A percentile compares a stretch with the other conserved stretches of the same genome.
Conservation (phyloP, 2,888 invertebrate species). For the Diarsia mendica region DNA sequence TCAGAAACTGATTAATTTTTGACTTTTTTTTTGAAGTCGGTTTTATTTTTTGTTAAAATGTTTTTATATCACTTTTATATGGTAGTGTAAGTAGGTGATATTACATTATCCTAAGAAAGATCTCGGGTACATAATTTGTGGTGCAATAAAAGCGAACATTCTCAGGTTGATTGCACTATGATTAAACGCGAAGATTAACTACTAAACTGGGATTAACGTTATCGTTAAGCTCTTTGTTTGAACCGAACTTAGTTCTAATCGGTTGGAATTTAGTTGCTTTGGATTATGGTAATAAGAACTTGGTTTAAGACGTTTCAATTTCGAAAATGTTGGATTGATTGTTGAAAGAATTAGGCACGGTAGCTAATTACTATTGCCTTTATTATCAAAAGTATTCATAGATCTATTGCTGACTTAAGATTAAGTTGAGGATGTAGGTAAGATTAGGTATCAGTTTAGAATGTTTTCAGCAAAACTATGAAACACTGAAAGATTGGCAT, state of each 20-base stretch:
- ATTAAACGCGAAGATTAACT: constrained; percentile 55
- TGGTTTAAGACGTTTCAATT: constrained; percentile 26
- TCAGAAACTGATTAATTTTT: too few species aligned
- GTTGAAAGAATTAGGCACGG: not conserved
- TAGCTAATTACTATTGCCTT: not conserved
- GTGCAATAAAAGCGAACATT: constrained; percentile 63
- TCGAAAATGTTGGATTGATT: not conserved
- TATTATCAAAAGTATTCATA: not conserved
- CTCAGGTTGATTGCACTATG: constrained; percentile 60
- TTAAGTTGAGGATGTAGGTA: not conserved
- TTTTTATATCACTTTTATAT: constrained; percentile 41
- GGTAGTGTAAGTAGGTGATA: constrained; percentile 47
- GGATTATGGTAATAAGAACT: constrained; percentile 45
- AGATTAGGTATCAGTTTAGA: not conserved
- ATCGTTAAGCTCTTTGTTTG: constrained; percentile 38
- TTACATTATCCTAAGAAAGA: constrained; percentile 51
- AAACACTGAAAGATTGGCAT: not conserved
- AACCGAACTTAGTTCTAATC: constrained; percentile 55
- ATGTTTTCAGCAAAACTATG: not conserved
- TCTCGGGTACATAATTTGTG: constrained; percentile 64
- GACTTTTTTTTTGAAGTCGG: too few species aligned
- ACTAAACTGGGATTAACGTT: constrained; percentile 59
- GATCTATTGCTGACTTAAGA: not conserved
- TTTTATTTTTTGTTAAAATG: too few species aligned
- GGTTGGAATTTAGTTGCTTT: constrained; percentile 47